phyloP scores from a whole-genome alignment of 1,140 invertebrate genomes.

The Bathynomus jamesi region DNA sequence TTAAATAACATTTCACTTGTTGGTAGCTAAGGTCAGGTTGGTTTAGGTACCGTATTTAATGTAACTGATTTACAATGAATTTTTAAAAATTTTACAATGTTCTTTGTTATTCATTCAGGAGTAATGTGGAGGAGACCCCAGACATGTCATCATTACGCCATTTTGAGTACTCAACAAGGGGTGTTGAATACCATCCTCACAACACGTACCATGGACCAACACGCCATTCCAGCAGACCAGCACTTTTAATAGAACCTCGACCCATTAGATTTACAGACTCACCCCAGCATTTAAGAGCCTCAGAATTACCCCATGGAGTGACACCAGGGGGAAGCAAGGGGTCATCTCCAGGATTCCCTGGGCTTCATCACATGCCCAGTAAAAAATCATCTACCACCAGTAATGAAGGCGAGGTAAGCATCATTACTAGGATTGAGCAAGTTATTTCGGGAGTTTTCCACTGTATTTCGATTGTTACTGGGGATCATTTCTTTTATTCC shows the following conservation, averaged over 20 bases:
- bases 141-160: not conserved
- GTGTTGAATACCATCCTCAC: slow-evolving; percentile 54
- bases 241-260: slow-evolving; percentile 46
- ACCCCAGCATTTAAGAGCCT: slow-evolving; percentile 55
- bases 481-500: too few species aligned
- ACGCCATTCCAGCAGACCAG: slow-evolving; percentile 59
- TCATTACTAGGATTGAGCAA: too few species aligned
- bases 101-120: too few species aligned
- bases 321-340: not conserved
- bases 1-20: too few species aligned
- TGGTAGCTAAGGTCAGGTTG: too few species aligned
- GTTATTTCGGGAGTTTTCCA: too few species aligned
- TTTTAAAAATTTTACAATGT: too few species aligned
- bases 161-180: not conserved
- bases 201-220: slow-evolving; percentile 86
- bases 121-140: not conserved
- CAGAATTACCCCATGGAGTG: slow-evolving; percentile 1
- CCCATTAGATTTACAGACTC: slow-evolving; percentile 68
- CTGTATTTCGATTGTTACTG: too few species aligned
- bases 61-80: too few species aligned
- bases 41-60: too few species aligned
- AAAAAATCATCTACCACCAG: slow-evolving; percentile 24
- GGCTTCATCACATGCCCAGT: slow-evolving; percentile 17
- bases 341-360: not conserved
- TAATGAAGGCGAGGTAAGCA: slow-evolving; percentile 26